Evolutionary conservation across 2,888 invertebrate genomes (phyloP), one percentile per base, ranked within the genome.

Genomic region (Heliconius cydno): DNA sequence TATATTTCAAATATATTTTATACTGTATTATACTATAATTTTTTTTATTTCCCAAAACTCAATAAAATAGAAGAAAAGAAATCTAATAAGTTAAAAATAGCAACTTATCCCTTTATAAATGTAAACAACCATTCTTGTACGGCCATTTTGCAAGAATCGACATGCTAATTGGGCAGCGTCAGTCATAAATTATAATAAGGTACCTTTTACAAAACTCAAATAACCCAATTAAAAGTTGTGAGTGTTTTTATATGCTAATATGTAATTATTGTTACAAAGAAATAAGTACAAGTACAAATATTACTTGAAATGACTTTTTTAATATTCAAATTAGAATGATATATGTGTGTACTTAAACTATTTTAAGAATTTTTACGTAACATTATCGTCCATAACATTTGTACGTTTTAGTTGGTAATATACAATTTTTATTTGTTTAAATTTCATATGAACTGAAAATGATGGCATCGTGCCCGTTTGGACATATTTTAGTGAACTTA

Each of bases 221-320:
- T 38, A 70, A 70, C 25, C 25, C 25, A 70, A 70, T 70, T 60
- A 25, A 70, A 70, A 25, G 9, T 41, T 34, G n/a, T 34, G 67
- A 22, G 10, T 68, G n/a, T 38, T 38, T 68, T n/a, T 70, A 7
- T 46, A 25, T 28, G 13, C n/a, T 46, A 46, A 70, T 46, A 1
- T 46, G 19, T 25, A 70, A 46, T 41, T 70, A 70, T n/a, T 46
- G 15, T 46, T 70, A 46, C 41, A 41, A 6, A n/a, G 70, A 46
- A 41, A 41, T n/a, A 46, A 70, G 70, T 41, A 70, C 70, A n/a
- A 68, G 38, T 70, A 41, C 25, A 70, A 41, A 41, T 70, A 70
- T 25, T 15, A 41, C n/a, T 70, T 41, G 13, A 68, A 22, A 38
- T 52, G 5, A 13, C n/a, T n/a, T 70, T 70, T 70, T 41, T 41